phyloP scores from a whole-genome alignment of 2,888 invertebrate genomes.

The Lepidocyrtinus sp. region DNA sequence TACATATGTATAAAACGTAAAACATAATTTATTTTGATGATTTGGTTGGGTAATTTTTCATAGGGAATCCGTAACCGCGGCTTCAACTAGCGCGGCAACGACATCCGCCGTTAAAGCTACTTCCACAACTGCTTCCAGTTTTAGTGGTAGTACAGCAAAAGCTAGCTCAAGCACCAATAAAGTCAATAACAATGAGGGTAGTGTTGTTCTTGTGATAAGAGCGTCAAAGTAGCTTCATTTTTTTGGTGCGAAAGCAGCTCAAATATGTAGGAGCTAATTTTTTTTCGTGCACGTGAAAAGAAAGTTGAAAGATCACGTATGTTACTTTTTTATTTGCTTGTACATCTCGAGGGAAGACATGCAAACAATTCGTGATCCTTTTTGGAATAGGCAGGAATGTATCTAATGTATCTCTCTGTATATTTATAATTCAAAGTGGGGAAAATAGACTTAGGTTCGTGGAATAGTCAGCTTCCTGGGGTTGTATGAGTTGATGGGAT shows the following conservation, averaged over 20 bases:
- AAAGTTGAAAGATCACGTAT: not conserved
- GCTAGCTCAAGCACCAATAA: not conserved
- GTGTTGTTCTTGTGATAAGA: constrained; percentile 42
- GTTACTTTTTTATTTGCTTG: not conserved
- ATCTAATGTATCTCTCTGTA: too few relatives aligned
- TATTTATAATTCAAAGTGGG: too few relatives aligned
- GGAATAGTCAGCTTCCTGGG: too few relatives aligned
- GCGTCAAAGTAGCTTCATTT: not conserved
- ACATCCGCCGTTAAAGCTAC: constrained; percentile 27
- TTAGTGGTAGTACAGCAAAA: constrained; percentile 39
- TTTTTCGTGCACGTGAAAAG: not conserved
- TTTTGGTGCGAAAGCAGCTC: not conserved
- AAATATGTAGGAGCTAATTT: not conserved
- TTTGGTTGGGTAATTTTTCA: constrained; percentile 45
- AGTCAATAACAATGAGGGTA: not conserved
- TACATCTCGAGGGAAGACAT: not conserved
- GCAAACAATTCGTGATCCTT: not conserved
- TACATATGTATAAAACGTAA: not conserved
- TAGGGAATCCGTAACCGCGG: constrained; percentile 50
- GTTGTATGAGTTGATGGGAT: too few relatives aligned
- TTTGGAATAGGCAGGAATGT: too few relatives aligned
- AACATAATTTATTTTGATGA: constrained; percentile 34
- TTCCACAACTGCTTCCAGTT: constrained; percentile 23
- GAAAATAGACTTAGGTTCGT: too few relatives aligned
- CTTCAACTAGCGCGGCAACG: constrained; percentile 42